Evolutionary conservation across 2,888 invertebrate genomes (phyloP), one percentile per base, ranked within the genome.

Genomic region (Ichneumoninae sp.): DNA sequence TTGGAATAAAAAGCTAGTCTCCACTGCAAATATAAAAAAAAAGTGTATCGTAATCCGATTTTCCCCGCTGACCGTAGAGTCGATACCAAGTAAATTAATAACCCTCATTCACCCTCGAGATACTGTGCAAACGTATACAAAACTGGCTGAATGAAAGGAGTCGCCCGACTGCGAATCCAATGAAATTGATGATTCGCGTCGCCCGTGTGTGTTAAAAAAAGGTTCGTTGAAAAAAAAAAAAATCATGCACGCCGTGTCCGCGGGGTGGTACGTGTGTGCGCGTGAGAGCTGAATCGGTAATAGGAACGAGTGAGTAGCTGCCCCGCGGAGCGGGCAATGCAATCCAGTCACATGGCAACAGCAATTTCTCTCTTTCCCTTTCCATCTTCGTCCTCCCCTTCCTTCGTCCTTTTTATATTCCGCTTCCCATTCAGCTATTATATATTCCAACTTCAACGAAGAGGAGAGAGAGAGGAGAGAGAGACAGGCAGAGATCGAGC

Each of bases 311-410:
- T 36, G 50, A 74, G 60, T 50, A 69, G 60, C 26, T 50, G 60
- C 60, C 30, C 30, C 72, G 62, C 30, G 33, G 30, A 54, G 62
- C 65, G 47, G 52, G n/a, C 50, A 62, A 22, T 62, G 68, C 52
- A 62, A 62, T 68, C 83, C 69, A 86, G 85, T 88, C 88, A 88
- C 90, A 88, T 89, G 88, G 88, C 89, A 88, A 88, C 89, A 88
- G 88, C 86, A 86, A 85, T 82, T 80, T 65, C 84, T 81, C 77
- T 52, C 70, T 44, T 50, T 68, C 74, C 57, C 66, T 65, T 57
- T 40, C 47, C 47, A 19, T 50, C 57, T 52, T 62, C 33, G 13
- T 44, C 52, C 76, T 72, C 62, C 57, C 33, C 33, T 70, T 19
- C 40, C 65, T 71, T 44, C 40, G n/a, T 52, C 44, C 26, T 60